These are phyloP conservation scores for Erpornis zantholeuca DNA, from an alignment of 2,113 vertebrate species.

Conservation along the genomic window DNA sequence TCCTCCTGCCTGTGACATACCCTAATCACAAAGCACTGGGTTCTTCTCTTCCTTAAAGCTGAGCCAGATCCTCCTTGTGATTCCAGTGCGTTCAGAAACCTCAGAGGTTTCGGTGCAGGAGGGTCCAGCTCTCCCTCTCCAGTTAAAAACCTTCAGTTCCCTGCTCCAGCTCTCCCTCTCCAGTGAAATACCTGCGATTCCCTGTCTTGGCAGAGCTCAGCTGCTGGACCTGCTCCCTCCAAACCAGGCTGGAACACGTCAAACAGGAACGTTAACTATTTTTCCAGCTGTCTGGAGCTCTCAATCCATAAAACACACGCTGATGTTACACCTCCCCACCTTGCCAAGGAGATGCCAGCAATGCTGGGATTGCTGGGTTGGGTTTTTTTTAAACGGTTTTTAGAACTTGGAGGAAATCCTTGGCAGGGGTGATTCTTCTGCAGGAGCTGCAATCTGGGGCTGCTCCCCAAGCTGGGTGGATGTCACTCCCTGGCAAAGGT, in stretches of 20 bases:
- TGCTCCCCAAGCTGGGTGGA: background rate
- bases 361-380: background rate
- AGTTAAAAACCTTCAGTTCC: background rate
- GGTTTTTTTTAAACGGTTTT: background rate
- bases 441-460: background rate
- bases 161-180: background rate
- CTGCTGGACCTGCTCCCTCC: constrained; percentile 7
- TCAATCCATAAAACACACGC: background rate
- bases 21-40: background rate
- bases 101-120: background rate
- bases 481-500: background rate
- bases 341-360: background rate
- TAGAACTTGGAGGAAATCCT: background rate
- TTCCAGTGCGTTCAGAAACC: background rate
- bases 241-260: constrained; percentile 1
- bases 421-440: background rate
- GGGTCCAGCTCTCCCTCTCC: background rate
- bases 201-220: constrained; percentile 32
- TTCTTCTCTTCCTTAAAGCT: background rate
- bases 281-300: constrained; percentile 41
- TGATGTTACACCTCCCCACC: background rate
- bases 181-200: constrained; percentile 18
- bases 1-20: background rate
- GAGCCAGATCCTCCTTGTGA: background rate
- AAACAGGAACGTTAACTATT: constrained; percentile 17